phyloP scores from a whole-genome alignment of 1,140 invertebrate genomes.

The Pogonomyrmex barbatus region DNA sequence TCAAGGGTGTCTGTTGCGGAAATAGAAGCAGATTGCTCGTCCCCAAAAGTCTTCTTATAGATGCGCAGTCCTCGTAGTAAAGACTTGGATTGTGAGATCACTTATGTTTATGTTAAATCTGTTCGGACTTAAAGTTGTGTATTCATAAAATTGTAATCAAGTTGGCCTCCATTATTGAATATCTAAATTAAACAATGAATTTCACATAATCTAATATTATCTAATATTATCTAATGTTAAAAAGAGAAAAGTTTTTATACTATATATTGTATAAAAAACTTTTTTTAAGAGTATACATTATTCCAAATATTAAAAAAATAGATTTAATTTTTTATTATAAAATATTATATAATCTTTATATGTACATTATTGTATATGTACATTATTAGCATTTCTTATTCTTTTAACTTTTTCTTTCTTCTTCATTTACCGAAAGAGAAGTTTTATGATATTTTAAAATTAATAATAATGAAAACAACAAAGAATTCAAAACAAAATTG shows the following conservation, averaged over 20 bases:
- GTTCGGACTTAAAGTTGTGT: slow-evolving; percentile 26
- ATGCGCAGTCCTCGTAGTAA: slow-evolving; percentile 27
- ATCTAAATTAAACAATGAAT: not conserved
- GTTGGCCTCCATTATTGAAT: not conserved
- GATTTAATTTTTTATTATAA: not conserved
- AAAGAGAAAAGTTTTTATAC: not conserved
- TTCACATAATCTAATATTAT: not conserved
- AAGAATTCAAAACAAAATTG: not conserved
- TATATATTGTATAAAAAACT: not conserved
- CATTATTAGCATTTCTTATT: too few relatives aligned
- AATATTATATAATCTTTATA: not conserved
- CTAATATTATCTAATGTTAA: not conserved
- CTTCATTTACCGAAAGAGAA: not conserved
- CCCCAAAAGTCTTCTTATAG: slow-evolving; percentile 54
- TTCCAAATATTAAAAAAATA: not conserved
- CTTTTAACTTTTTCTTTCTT: not conserved
- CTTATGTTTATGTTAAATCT: slow-evolving; percentile 50
- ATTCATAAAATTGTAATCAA: not conserved
- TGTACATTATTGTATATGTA: too few relatives aligned
- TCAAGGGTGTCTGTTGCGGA: slow-evolving; percentile 44
- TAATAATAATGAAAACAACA: not conserved
- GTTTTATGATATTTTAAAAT: not conserved
- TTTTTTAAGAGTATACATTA: too few relatives aligned
- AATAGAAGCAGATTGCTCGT: slow-evolving; percentile 64
- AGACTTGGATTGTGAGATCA: slow-evolving; percentile 37